Conservation (phyloP, 2,797 vertebrate genomes). For the Sebastes oblongus region DNA sequence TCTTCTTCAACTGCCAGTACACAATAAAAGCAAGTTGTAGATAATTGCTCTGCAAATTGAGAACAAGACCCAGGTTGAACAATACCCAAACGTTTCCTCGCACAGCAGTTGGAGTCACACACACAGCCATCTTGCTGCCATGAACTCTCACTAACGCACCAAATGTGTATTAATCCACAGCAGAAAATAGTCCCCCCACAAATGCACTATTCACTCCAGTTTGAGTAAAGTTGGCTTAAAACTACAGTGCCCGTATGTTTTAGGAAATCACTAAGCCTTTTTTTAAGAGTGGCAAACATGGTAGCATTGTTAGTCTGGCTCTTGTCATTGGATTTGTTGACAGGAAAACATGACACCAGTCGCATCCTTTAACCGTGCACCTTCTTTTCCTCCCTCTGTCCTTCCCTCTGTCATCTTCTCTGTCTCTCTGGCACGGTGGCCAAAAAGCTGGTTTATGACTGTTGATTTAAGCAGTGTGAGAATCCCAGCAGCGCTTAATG, state of each 20-base stretch:
- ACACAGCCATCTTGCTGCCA: background rate
- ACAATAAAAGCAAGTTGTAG: background rate
- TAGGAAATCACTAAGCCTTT: background rate
- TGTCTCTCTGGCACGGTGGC: background rate
- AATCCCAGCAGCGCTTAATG: conserved; percentile 30
- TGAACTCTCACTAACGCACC: background rate
- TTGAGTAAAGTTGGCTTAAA: background rate
- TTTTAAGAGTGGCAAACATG: background rate
- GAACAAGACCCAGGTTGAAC: background rate
- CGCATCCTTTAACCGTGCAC: background rate
- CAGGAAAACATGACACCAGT: background rate
- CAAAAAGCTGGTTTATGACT: conserved; percentile 26
- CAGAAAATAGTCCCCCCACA: background rate
- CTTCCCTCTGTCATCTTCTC: background rate
- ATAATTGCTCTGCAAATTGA: background rate
- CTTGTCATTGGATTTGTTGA: background rate
- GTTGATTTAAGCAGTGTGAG: conserved; percentile 33
- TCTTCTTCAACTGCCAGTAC: background rate
- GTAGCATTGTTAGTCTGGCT: background rate
- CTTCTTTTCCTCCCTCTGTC: background rate
- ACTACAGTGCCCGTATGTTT: background rate
- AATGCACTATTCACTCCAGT: background rate
- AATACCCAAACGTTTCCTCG: background rate
- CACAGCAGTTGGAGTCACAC: background rate
- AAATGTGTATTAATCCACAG: background rate